Base-by-base conservation (phyloP, 2,797 vertebrate species). In the Sebastes hubbsi region DNA sequence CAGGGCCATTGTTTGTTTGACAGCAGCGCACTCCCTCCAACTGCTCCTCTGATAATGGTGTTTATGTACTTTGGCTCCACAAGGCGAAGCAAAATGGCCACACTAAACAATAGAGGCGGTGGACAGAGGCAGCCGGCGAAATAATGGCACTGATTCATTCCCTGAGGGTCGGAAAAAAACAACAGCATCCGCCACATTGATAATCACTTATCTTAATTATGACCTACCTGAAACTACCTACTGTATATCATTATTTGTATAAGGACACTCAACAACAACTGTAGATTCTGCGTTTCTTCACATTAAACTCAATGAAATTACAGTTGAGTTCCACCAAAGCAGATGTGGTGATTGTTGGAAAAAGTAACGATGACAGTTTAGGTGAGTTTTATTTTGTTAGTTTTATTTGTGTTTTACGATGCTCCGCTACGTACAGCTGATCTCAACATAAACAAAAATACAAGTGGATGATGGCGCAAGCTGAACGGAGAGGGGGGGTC, bases 1-100 rank as follows among this genome's bases (percentile, higher is more conserved):
- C 78, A 0, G 3, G 77, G 78, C 78, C 38, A 76, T 88, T 94
- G 91, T 91, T 88, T 82, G 89, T 89, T 79, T 90, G 92, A 92
- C 90, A 89, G 84, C 78, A 61, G 72, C 65, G 36, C 14, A 36
- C 83, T 85, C 27, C 72, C 80, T 78, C 85, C 75, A 84, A 88
- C 83, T 70, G 84, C 69, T 85, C 78, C 80, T 86, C 84, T 85
- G 80, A 88, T 89, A 89, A 92, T 82, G 63, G 77, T 83, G 85
- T 89, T 94, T 91, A 82, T 91, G 84, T 90, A 81, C 83, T 86
- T 85, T 82, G 88, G 85, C 84, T 85, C 66, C 74, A 59, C 72
- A 56, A 80, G 77, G 77, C 32, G 42, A 88, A 75, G 80, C 68
- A 79, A 87, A 90, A 89, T 60, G 76, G 77, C 65, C 70, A 77